phyloP scores from a whole-genome alignment of 2,888 invertebrate genomes.

The Tetranychus piercei region DNA sequence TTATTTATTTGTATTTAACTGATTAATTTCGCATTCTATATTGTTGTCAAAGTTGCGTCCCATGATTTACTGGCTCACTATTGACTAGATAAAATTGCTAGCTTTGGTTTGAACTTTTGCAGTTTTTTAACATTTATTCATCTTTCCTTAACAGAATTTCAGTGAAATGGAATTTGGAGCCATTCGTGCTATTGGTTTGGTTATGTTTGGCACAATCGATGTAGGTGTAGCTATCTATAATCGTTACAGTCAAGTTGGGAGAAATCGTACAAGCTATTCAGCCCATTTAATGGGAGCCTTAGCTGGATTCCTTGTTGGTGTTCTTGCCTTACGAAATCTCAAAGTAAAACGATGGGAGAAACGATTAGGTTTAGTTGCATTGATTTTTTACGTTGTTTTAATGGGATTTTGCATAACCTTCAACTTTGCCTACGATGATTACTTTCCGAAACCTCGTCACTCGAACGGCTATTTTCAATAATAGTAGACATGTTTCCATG shows the following conservation, averaged over 20 bases:
- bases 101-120: too few relatives aligned
- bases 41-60: too few relatives aligned
- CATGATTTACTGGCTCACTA: too few relatives aligned
- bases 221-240: conserved; percentile 76
- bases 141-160: conserved; percentile 55
- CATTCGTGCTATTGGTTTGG: conserved; percentile 59
- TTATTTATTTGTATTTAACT: too few relatives aligned
- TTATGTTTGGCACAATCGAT: conserved; percentile 61
- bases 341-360: conserved; percentile 61
- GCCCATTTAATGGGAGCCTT: conserved; percentile 72
- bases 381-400: conserved; percentile 40
- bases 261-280: conserved; percentile 48
- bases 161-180: conserved; percentile 84
- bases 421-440: conserved; percentile 3
- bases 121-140: background rate
- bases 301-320: conserved; percentile 63
- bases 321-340: conserved; percentile 63
- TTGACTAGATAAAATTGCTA: too few relatives aligned
- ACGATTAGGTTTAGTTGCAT: conserved; percentile 52
- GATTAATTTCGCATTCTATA: too few relatives aligned
- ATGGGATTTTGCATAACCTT: conserved; percentile 51
- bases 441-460: conserved; percentile 8
- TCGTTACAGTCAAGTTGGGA: conserved; percentile 48
- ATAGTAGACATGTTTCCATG: too few relatives aligned
- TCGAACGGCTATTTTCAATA: too few relatives aligned